Evolutionary conservation across 2,113 vertebrate species (phyloP), one percentile per base, ranked within the genome.

Genomic region (Isurus oxyrinchus): DNA sequence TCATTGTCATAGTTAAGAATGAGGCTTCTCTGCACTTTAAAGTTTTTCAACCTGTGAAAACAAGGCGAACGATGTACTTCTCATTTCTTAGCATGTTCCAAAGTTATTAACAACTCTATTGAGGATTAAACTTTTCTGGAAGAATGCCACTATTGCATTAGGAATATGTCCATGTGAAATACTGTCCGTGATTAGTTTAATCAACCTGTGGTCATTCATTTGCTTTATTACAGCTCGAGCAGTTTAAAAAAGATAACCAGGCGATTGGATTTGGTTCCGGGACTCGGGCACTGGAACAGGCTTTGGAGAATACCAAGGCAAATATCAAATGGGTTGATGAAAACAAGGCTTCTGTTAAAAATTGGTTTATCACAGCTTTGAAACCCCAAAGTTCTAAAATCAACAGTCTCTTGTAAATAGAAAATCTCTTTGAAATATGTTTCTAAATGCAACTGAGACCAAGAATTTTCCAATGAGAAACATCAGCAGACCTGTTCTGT

Each of bases 241-340:
- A 97, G 96, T 99, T 99, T 97, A 98, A 98, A 97, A 0, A 53
- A 0, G 97, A 98, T 0, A 98, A 99, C 27, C 66, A 97, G 7
- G 97, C 97, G 0, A 87, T 96, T 0, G 98, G 98, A 19, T 98
- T 98, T 0, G 98, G 98, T 63, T 98, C 98, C 0, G 99, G 97
- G 93, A 98, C 98, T 0, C 96, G 98, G 10, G 98, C 98, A 0
- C 96, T 99, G 96, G 98, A 99, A 86, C 98, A 98, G 97, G 97
- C 98, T 0, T 97, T 99, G 97, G 98, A 99, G 97, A 98, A 96
- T 84, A 99, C 98, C 0, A 97, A 97, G 1, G 96, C 98, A 86
- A 99, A 99, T 97, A 98, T 98, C 55, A 97, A 98, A 3, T 99
- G 99, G 99, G 98, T 99, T 96, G 96, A 96, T 0, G 94, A 97